Conservation (phyloP, 2,888 invertebrate species). For the Bursaphelenchus okinawaensis region DNA sequence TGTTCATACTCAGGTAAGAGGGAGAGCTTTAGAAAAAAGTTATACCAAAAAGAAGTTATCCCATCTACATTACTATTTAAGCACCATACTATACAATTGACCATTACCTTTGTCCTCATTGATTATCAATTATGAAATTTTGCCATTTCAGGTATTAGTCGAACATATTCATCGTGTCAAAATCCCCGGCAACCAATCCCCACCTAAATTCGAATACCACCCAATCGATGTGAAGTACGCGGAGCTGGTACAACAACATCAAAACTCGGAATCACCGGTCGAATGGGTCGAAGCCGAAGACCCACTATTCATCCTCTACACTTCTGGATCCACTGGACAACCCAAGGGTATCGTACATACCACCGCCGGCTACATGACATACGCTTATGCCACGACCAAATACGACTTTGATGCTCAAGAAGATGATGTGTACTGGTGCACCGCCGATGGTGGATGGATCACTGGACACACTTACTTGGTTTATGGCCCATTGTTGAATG, state of each 20-base stretch:
- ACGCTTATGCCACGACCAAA: slow-evolving; percentile 82
- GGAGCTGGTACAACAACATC: slow-evolving; percentile 70
- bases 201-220: background rate
- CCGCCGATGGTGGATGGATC: slow-evolving; percentile 69
- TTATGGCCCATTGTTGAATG: slow-evolving; percentile 89
- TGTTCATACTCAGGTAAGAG: background rate
- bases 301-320: slow-evolving; percentile 93
- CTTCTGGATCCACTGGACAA: slow-evolving; percentile 17
- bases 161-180: slow-evolving; percentile 73
- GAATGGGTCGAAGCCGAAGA: slow-evolving; percentile 95
- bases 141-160: slow-evolving; percentile 68
- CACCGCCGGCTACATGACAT: slow-evolving; percentile 83
- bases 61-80: too few species aligned
- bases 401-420: slow-evolving; percentile 70
- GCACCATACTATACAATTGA: too few species aligned
- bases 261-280: slow-evolving; percentile 68
- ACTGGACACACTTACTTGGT: slow-evolving; percentile 66
- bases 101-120: background rate
- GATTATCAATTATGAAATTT: background rate
- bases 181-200: slow-evolving; percentile 36
- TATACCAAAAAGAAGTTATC: too few species aligned
- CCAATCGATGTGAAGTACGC: slow-evolving; percentile 67
- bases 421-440: slow-evolving; percentile 71
- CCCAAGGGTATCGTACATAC: slow-evolving; percentile 80
- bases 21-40: too few species aligned